These are phyloP conservation scores for Rhysida immarginata DNA, from an alignment of 1,140 invertebrate genomes.

Conservation along the genomic window DNA sequence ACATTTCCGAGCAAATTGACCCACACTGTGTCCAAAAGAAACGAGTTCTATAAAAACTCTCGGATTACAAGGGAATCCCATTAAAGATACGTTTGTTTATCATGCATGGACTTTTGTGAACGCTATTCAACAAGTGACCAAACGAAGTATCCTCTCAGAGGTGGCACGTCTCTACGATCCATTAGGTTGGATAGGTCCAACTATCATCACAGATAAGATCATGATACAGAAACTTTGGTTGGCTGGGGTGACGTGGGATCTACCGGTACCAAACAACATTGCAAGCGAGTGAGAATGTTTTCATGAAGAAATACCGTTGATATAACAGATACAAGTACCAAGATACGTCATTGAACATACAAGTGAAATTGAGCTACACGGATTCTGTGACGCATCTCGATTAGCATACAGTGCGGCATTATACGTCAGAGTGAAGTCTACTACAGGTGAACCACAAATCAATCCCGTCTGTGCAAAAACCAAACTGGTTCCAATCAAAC, in stretches of 20 bases:
- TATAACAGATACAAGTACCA: neutral
- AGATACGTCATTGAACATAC: too few species aligned
- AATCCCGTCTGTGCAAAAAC: conserved; percentile 6
- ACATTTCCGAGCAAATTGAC: conserved; percentile 1
- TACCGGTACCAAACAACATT: conserved; percentile 15
- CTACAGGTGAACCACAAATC: neutral
- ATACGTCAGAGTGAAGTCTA: neutral
- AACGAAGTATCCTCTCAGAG: conserved; percentile 6
- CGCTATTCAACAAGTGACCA: conserved; percentile 11
- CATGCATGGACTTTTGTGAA: conserved; percentile 19
- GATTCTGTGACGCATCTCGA: too few species aligned
- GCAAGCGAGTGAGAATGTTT: conserved; percentile 16
- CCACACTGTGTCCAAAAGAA: neutral
- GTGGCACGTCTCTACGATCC: conserved; percentile 6
- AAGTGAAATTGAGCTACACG: conserved; percentile 6
- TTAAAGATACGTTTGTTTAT: conserved; percentile 29
- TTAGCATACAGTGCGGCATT: too few species aligned
- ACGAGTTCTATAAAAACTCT: neutral
- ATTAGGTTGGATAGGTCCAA: neutral
- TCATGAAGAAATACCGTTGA: too few species aligned
- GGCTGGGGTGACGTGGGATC: conserved; percentile 23
- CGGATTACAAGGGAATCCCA: neutral
- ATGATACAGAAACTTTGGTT: conserved; percentile 27
- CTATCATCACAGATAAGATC: conserved; percentile 22
- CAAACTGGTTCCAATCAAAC: conserved; percentile 9